Percentiles rank a stretch among this genome's conserved stretches.
Evolutionary conservation across 1,140 invertebrate genomes (phyloP).

Genomic region (Drosophila punjabiensis): DNA sequence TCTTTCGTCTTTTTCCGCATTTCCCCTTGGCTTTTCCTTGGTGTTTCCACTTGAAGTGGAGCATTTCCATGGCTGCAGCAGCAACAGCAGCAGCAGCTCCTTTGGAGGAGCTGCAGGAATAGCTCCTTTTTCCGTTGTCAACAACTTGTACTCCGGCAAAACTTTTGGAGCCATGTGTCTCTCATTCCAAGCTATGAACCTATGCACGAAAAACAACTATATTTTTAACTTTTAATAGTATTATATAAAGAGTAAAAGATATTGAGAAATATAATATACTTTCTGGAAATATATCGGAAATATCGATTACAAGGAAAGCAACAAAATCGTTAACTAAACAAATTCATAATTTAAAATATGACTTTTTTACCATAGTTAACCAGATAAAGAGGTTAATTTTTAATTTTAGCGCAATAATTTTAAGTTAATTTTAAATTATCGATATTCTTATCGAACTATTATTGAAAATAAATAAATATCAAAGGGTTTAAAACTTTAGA

Average conservation of each 20-base stretch:
- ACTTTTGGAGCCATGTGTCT: conserved; percentile 21
- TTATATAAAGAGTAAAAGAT: neutral
- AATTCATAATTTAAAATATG: neutral
- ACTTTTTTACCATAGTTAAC: neutral
- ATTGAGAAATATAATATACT: neutral
- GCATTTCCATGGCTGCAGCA: conserved; percentile 14
- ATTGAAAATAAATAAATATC: neutral
- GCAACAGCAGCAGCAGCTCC: conserved; percentile 6
- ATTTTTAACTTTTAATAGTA: neutral
- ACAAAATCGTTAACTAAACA: no score
- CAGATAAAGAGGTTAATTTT: neutral
- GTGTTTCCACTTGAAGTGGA: conserved; percentile 18
- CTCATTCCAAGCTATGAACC: neutral
- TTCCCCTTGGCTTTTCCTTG: neutral
- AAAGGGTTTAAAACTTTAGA: neutral
- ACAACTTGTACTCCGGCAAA: conserved; percentile 56
- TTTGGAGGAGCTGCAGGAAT: neutral
- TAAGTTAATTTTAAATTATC: neutral
- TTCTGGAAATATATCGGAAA: neutral
- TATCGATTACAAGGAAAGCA: neutral
- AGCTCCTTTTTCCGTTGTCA: conserved; percentile 66
- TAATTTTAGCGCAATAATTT: neutral
- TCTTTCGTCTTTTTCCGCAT: neutral
- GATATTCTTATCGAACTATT: neutral
- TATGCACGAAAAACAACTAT: neutral